Conservation (phyloP, 1,140 invertebrate species). For the Drosophila albomicans region DNA sequence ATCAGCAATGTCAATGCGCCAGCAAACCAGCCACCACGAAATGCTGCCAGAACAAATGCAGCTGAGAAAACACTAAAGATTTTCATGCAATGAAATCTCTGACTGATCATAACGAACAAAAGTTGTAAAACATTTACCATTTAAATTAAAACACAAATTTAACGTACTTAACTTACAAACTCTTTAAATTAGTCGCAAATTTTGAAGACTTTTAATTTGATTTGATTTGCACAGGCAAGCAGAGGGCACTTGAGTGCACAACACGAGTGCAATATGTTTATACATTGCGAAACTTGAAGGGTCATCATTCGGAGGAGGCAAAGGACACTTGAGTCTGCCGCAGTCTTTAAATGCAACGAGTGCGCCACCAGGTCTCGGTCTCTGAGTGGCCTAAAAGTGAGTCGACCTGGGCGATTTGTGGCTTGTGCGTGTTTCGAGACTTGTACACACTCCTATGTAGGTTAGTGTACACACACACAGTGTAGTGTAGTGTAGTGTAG, state of each 20-base stretch:
- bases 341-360: slow-evolving; percentile 67
- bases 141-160: background rate
- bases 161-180: background rate
- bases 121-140: slow-evolving; percentile 10
- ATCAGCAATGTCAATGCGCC: slow-evolving; percentile 63
- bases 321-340: slow-evolving; percentile 59
- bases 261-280: slow-evolving; percentile 38
- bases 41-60: slow-evolving; percentile 55
- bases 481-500: background rate
- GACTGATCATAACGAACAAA: slow-evolving; percentile 27
- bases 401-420: slow-evolving; percentile 31
- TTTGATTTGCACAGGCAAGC: slow-evolving; percentile 53
- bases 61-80: background rate
- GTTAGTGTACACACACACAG: background rate
- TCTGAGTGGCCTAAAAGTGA: slow-evolving; percentile 52
- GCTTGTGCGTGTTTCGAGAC: slow-evolving; percentile 3
- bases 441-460: slow-evolving; percentile 3
- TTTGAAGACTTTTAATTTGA: slow-evolving; percentile 33
- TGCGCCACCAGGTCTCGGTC: slow-evolving; percentile 14
- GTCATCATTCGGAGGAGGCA: slow-evolving; percentile 39
- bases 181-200: slow-evolving; percentile 1
- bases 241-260: slow-evolving; percentile 38
- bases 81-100: slow-evolving; percentile 2
- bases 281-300: slow-evolving; percentile 52
- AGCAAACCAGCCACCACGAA: slow-evolving; percentile 45